Conservation (phyloP, 2,113 vertebrate species). For the Mesoclemmys tuberculata region DNA sequence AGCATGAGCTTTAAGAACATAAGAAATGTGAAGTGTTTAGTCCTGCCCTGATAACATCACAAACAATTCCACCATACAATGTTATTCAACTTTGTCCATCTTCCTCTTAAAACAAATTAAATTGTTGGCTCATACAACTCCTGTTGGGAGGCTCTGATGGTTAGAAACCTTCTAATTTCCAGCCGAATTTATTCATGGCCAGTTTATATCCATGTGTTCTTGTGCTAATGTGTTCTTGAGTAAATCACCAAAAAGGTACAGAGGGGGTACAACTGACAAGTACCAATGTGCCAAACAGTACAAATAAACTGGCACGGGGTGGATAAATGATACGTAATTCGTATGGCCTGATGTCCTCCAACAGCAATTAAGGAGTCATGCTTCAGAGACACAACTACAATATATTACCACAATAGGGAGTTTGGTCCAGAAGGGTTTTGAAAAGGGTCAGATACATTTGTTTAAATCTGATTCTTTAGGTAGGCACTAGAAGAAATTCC, state of each 20-base stretch:
- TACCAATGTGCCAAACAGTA: neutral
- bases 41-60: neutral
- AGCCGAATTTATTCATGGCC: neutral
- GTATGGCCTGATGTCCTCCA: neutral
- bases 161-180: neutral
- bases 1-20: neutral
- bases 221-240: neutral
- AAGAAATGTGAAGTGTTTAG: neutral
- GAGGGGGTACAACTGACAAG: neutral
- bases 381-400: neutral
- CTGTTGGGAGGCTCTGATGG: neutral
- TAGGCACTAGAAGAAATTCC: neutral
- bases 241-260: neutral
- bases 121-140: neutral
- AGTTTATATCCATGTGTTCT: neutral
- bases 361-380: neutral
- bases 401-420: neutral
- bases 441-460: neutral
- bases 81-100: no score
- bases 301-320: neutral
- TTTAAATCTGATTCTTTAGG: neutral
- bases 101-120: neutral
- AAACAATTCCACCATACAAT: neutral
- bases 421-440: neutral
- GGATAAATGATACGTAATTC: neutral